Conservation (phyloP, 2,797 vertebrate genomes). For the Tinamus major region DNA sequence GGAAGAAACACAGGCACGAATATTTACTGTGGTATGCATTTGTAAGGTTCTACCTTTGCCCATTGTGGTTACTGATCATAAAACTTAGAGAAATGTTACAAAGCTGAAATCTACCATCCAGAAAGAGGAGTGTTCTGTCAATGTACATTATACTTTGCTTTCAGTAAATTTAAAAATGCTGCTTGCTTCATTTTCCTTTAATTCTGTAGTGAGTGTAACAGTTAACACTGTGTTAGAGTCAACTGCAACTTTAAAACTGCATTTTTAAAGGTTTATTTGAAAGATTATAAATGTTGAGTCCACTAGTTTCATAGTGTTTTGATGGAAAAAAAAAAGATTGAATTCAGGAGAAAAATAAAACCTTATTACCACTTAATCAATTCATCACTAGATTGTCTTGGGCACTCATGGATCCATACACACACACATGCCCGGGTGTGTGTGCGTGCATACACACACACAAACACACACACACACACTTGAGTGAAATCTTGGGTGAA, state of each 20-base stretch:
- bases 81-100: not conserved
- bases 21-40: not conserved
- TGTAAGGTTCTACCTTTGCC: not conserved
- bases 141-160: not conserved
- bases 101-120: not conserved
- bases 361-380: not conserved
- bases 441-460: fast-evolving
- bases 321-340: not conserved
- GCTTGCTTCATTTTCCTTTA: not conserved
- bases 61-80: not conserved
- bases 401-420: not conserved
- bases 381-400: not conserved
- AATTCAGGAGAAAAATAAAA: not conserved
- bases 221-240: not conserved
- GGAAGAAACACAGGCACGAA: not conserved
- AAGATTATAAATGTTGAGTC: not conserved
- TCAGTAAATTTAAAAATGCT: not conserved
- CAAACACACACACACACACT: fast-evolving
- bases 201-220: not conserved
- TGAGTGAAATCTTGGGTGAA: not conserved
- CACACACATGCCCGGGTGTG: not conserved
- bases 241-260: not conserved
- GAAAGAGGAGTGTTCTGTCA: not conserved
- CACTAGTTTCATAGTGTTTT: not conserved
- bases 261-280: not conserved